phyloP scores from a whole-genome alignment of 1,140 invertebrate genomes.

The Araneus ventricosus region DNA sequence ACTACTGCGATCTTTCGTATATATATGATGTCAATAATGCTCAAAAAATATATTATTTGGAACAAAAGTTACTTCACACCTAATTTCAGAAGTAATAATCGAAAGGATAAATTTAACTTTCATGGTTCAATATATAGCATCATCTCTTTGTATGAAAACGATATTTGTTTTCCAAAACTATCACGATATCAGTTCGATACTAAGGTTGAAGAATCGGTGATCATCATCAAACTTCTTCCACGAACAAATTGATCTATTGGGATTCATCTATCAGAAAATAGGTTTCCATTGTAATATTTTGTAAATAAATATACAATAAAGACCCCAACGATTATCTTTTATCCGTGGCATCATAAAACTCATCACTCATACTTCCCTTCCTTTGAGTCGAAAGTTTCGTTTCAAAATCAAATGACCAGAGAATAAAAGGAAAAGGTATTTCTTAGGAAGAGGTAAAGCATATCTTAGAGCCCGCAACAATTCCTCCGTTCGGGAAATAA shows the following conservation, averaged over 20 bases:
- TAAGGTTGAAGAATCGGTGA: too few relatives aligned
- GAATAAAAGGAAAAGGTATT: background rate
- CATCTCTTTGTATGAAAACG: too few relatives aligned
- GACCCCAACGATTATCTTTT: background rate
- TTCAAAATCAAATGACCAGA: constrained; percentile 4
- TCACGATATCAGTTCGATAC: too few relatives aligned
- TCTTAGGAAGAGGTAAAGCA: background rate
- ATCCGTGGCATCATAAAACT: background rate
- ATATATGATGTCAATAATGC: too few relatives aligned
- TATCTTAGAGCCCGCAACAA: background rate
- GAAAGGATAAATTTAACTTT: too few relatives aligned
- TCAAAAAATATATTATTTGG: too few relatives aligned
- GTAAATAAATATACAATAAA: background rate
- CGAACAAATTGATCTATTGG: background rate
- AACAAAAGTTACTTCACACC: too few relatives aligned
- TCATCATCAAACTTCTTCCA: background rate
- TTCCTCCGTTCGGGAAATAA: background rate
- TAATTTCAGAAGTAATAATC: too few relatives aligned
- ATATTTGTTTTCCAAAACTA: too few relatives aligned
- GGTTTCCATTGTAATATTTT: background rate
- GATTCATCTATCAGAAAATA: background rate
- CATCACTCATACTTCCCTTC: background rate
- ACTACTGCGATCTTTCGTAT: too few relatives aligned
- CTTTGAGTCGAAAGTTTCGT: background rate
- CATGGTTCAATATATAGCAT: too few relatives aligned